Percentiles rank a stretch among this genome's conserved stretches.
These are phyloP conservation scores for Cassiopea xamachana DNA, from an alignment of 30 jellyfish, hydroid and myxozoan genomes.

Conservation along the genomic window DNA sequence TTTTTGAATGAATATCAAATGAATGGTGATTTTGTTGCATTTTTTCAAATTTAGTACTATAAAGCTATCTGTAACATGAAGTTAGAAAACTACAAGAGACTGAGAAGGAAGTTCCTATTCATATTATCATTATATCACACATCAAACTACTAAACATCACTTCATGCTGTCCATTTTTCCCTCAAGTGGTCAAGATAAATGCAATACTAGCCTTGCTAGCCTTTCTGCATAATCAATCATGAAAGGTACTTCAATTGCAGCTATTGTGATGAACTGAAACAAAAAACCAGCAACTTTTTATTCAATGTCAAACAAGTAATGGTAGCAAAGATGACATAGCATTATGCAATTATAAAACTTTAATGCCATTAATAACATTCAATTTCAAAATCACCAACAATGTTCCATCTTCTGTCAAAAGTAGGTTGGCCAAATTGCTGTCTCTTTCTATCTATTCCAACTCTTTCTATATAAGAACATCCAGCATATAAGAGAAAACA, in stretches of 20 bases:
- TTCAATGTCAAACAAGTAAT: neutral
- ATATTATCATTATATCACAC: neutral
- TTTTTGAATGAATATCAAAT: too few species aligned
- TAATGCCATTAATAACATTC: too few species aligned
- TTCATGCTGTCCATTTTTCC: slow-evolving; percentile 22
- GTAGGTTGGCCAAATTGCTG: too few species aligned
- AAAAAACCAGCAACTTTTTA: neutral
- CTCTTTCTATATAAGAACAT: neutral
- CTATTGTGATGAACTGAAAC: neutral
- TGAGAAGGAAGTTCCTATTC: neutral
- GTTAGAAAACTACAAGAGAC: too few species aligned
- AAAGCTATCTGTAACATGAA: too few species aligned
- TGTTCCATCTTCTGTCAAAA: too few species aligned
- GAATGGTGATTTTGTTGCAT: too few species aligned
- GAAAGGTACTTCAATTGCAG: slow-evolving; percentile 51
- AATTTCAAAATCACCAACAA: too few species aligned
- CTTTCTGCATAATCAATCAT: slow-evolving; percentile 70
- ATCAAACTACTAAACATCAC: neutral
- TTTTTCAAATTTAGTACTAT: too few species aligned
- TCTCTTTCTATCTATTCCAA: too few species aligned
- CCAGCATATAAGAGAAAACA: neutral
- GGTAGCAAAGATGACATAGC: too few species aligned
- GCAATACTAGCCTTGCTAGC: slow-evolving; percentile 38
- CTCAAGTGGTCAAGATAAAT: slow-evolving; percentile 30
- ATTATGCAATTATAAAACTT: too few species aligned